Base-by-base conservation (phyloP, 1,140 invertebrate species). In the Pachyrhynchus sulphureomaculatus region DNA sequence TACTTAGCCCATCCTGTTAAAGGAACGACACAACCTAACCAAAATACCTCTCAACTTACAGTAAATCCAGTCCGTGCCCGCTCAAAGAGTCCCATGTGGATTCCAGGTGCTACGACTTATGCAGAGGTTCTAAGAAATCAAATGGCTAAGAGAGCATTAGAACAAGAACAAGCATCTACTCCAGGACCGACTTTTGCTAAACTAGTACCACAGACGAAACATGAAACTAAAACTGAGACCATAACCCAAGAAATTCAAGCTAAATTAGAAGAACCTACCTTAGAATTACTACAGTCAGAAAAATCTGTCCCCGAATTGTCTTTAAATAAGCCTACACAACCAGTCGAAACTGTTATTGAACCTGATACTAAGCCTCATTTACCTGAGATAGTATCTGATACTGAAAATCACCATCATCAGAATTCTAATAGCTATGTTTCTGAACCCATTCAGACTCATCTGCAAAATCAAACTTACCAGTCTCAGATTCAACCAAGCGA, bases 41-140 rank as follows among this genome's bases (percentile, higher is more conserved):
- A n/a, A 29, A 29, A 1, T 6, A 29, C 26, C 8, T 29, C 26
- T 18, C 45, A 20, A 9, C 26, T 62, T 10, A 10, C 29, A 32
- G 26, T 34, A 20, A 24, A 51, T 24, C 26, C 45, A 26, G 26
- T 48, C 10, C 17, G 49, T 58, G 73, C 74, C 13, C 77, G 87
- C 61, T 88, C 87, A 2, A 81, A 82, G 10, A 89, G 88, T 75
- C 88, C 87, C 12, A 83, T 88, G 61, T 90, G 87, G 87, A 69
- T 79, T 6, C 86, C 86, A 0, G 88, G 87, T 24, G 86, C 85
- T 9, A 84, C 85, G 10, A 84, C 88, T 23, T 91, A 91, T 72
- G 88, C 89, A 4, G 88, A 91, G 74, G 87, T 92, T 56, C 79
- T 91, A 8, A 82, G 83, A 45, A 88, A 88, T 41, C 72, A 76